Base-by-base conservation (phyloP, 2,888 invertebrate genomes). In the Archaeoteleia sp. region DNA sequence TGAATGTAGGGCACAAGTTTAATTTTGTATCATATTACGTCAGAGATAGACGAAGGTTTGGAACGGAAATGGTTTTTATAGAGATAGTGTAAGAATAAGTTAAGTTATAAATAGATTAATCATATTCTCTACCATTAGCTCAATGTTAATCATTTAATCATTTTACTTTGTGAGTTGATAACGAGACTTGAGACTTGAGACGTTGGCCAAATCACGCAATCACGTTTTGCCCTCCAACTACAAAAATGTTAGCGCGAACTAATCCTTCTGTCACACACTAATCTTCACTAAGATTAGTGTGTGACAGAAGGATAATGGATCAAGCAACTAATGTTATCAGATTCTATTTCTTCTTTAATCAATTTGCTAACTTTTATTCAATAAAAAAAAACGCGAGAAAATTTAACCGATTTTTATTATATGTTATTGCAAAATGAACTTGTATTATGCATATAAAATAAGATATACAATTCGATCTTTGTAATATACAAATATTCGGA, bases 221-320 rank as follows among this genome's bases (percentile, higher is more conserved):
- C 43, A 55, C 48, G 63, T 55, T 49, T 43, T 39, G 42, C 35
- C 40, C 54, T 34, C 40, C 13, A 42, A 42, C 40, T 40, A 34
- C 62, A 65, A 65, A 65, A 57, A 57, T 57, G 48, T 51, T 43
- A 65, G 55, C 57, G 51, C 49, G 39, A 15, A 51, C 51, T 65
- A 65, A 65, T 65, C 57, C 51, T 51, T 51, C 45, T 57, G 39
- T 51, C 57, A 57, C 65, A 65, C 57, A 40, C 46, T 57, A 57
- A 65, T 65, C n/a, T n/a, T n/a, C n/a, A n/a, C n/a, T n/a, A n/a
- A n/a, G n/a, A 65, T 65, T 57, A 57, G 46, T 40, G 57, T 65
- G 65, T 57, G 57, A 51, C 39, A 57, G 45, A 51, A 57, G 57
- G 57, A 51, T 51, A 65, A 65, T 57, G 65, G 57, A 57, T 65